phyloP scores from a whole-genome alignment of 2,113 vertebrate genomes.

The Tragelaphus scriptus region DNA sequence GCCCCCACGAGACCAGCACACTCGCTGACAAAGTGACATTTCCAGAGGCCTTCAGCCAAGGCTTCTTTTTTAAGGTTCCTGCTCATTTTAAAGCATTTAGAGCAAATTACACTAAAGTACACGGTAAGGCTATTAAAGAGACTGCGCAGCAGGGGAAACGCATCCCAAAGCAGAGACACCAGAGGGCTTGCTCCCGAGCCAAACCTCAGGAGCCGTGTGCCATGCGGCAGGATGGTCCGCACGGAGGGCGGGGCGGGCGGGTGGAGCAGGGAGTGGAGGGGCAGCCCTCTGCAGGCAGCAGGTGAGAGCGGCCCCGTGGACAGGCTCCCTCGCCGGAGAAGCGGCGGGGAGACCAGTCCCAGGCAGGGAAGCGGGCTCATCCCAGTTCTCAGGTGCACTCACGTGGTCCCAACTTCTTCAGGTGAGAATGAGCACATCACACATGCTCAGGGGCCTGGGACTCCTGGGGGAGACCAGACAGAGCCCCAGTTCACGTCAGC shows the following conservation, averaged over 20 bases:
- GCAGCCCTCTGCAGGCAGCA: neutral
- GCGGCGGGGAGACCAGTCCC: rapidly evolving
- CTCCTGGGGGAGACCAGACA: rapidly evolving
- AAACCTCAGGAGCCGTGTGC: neutral
- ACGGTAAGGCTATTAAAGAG: neutral
- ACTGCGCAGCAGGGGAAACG: rapidly evolving
- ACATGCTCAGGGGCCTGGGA: rapidly evolving
- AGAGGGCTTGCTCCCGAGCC: rapidly evolving
- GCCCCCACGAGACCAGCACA: neutral
- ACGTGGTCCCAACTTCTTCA: rapidly evolving
- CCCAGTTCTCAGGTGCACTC: rapidly evolving
- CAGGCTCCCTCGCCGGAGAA: rapidly evolving
- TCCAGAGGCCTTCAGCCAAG: neutral
- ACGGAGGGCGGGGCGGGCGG: rapidly evolving
- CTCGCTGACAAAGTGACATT: rapidly evolving
- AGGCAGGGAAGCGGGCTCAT: rapidly evolving
- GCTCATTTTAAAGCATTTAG: neutral
- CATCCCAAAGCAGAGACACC: neutral
- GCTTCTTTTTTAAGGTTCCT: neutral
- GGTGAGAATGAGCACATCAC: rapidly evolving
- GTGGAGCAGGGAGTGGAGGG: neutral
- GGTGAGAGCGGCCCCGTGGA: rapidly evolving
- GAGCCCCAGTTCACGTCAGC: rapidly evolving
- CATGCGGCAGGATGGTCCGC: rapidly evolving
- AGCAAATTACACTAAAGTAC: neutral